Base-by-base conservation (phyloP, 2,113 vertebrate genomes). In the Centropristis striata region DNA sequence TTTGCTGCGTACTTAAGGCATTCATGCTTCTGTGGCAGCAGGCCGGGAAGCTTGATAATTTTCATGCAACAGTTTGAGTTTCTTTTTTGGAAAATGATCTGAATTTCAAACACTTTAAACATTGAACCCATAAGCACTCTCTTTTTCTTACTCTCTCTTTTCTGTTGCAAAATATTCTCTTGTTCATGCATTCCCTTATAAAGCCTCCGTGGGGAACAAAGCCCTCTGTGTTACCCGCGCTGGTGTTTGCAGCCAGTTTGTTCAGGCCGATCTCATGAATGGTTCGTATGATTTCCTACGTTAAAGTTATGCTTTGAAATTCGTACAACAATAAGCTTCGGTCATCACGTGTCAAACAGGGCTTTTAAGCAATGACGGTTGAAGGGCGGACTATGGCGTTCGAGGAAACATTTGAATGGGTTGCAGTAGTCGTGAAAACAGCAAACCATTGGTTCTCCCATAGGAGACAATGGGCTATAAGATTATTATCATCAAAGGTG, bases 1-100 rank as follows among this genome's bases (percentile, higher is more conserved):
- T 83, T 81, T 75, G 65, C 76, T 23, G 4, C 42, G 23, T 66
- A 63, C 78, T 70, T 51, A 42, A 83, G 60, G 68, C 50, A 46
- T 61, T 75, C 53, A 3, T 47, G 59, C 47, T n/a, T 49, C 55
- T 54, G 1, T 39, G 11, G 59, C 28, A 25, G 44, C 39, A 65
- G 41, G 11, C 14, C 6, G 60, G 28, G 18, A 49, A 37, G 63
- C 63, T 32, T 16, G 50, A 47, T 61, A 0, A 60, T 85, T 78
- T 55, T 46, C 32, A 11, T 61, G 21, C n/a, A 50, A 37, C 63
- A 41, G 65, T 50, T 64, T 39, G 4, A 27, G 23, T 27, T 32
- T 11, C 11, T 0, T 6, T 49, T 57, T 61, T 63, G 18, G 5
- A 20, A 10, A 49, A 25, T 2, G 1, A 36, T 73, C 51, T 37